phyloP scores from a whole-genome alignment of 2,113 vertebrate species.

The Choloepus hoffmanni region DNA sequence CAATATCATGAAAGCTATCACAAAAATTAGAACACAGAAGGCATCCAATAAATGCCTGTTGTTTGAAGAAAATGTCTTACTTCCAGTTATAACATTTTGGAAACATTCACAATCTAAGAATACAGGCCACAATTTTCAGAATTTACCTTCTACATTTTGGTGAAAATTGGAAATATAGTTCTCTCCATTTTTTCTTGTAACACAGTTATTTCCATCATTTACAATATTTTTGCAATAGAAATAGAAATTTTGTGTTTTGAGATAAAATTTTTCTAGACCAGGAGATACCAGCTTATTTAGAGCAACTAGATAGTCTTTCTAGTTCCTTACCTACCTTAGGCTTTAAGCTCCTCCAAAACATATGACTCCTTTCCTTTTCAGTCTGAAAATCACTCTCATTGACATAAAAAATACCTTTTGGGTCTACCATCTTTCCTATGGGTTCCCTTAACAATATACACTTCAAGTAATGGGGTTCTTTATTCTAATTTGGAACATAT shows the following conservation, averaged over 20 bases:
- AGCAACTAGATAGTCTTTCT: not conserved
- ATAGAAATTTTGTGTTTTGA: not conserved
- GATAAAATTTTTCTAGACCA: not conserved
- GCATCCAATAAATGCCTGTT: not conserved
- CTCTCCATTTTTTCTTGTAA: not conserved
- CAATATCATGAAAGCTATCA: not conserved
- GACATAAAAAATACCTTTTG: not conserved
- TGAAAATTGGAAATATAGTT: not conserved
- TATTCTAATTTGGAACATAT: conserved; percentile 28
- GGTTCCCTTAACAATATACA: not conserved
- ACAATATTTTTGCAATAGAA: not conserved
- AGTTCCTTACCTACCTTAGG: not conserved
- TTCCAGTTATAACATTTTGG: not conserved
- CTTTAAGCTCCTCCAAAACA: not conserved
- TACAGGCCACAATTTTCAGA: not conserved
- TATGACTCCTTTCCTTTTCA: not conserved
- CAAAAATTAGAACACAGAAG: not conserved
- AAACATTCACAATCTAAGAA: conserved; percentile 33
- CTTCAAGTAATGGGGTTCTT: not conserved
- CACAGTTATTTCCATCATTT: not conserved
- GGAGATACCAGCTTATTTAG: not conserved
- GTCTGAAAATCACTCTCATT: not conserved
- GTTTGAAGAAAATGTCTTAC: not conserved
- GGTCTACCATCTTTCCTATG: not conserved
- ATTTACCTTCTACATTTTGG: not conserved